These are phyloP conservation scores for Catocala fraxini DNA, from an alignment of 2,888 invertebrate genomes.

Conservation along the genomic window DNA sequence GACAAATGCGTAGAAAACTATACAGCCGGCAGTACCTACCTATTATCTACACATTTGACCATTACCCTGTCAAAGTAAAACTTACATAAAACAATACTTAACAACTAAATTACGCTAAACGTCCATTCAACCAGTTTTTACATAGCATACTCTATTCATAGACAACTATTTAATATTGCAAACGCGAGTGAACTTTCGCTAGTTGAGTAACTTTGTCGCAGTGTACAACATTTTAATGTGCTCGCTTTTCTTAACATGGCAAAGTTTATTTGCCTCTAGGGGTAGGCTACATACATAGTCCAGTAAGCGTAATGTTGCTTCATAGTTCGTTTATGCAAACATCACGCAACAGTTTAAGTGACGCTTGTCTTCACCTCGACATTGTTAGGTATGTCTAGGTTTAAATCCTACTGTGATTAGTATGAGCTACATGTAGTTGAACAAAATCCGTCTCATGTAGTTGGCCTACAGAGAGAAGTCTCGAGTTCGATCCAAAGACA, in stretches of 20 bases:
- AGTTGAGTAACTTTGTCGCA: conserved; percentile 42
- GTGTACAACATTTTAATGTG: conserved; percentile 37
- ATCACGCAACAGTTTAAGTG: too few relatives aligned
- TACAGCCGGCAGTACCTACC: too few relatives aligned
- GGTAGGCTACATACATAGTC: conserved; percentile 9
- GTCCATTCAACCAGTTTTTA: conserved; percentile 13
- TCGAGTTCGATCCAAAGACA: too few relatives aligned
- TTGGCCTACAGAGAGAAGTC: too few relatives aligned
- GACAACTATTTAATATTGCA: conserved; percentile 48
- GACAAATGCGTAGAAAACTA: too few relatives aligned
- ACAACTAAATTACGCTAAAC: conserved; percentile 3
- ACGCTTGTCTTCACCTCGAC: too few relatives aligned
- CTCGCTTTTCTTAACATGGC: conserved; percentile 40
- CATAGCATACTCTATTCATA: conserved; percentile 37
- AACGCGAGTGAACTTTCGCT: conserved; percentile 51
- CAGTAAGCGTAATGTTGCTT: conserved; percentile 1
- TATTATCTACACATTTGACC: neutral
- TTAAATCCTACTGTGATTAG: too few relatives aligned
- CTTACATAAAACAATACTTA: neutral
- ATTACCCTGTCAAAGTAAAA: neutral
- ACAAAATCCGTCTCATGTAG: too few relatives aligned
- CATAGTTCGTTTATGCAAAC: neutral
- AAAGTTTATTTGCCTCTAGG: conserved; percentile 25
- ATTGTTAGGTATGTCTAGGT: too few relatives aligned
- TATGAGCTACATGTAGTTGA: too few relatives aligned